These are phyloP conservation scores for chimpanzee (Pan troglodytes) DNA, from an alignment of 2,113 vertebrate species.

Conservation along the genomic window DNA sequence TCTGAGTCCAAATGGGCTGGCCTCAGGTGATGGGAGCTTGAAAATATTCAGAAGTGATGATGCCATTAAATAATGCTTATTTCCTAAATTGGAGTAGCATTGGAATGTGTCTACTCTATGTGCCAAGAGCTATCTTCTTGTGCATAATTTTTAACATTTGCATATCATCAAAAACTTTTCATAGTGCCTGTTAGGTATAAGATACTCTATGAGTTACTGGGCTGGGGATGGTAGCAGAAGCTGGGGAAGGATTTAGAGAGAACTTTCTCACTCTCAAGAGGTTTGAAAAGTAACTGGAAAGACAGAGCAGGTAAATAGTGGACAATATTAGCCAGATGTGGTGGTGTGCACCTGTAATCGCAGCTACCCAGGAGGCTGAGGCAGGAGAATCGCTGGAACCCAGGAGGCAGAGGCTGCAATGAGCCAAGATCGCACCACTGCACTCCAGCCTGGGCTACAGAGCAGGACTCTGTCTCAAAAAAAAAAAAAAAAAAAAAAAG, in stretches of 20 bases:
- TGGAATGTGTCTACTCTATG: not conserved
- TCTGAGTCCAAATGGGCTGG: not conserved
- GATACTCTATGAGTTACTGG: not conserved
- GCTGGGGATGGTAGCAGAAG: not conserved
- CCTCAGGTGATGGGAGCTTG: not conserved
- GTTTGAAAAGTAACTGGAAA: conserved; percentile 22
- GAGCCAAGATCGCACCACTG: too few species aligned
- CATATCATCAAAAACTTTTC: not conserved
- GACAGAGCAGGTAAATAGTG: not conserved
- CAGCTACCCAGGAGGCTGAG: too few species aligned
- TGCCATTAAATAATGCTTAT: not conserved
- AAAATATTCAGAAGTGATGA: conserved; percentile 11
- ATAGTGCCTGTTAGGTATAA: not conserved
- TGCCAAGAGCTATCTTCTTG: not conserved
- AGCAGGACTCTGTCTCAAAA: too few species aligned
- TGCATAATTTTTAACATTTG: conserved; percentile 21
- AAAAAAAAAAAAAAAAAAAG: not conserved
- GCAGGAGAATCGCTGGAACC: too few species aligned
- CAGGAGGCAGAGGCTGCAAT: too few species aligned
- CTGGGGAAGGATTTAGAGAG: not conserved
- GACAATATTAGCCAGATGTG: too few species aligned
- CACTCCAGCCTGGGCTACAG: too few species aligned
- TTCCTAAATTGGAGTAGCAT: not conserved
- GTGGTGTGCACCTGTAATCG: too few species aligned
- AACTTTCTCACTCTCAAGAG: not conserved